Percentiles rank a stretch among this genome's conserved stretches.
Conservation (phyloP, 35 echinoderm and acorn worm genomes). For the Holothuria glaberrima region DNA sequence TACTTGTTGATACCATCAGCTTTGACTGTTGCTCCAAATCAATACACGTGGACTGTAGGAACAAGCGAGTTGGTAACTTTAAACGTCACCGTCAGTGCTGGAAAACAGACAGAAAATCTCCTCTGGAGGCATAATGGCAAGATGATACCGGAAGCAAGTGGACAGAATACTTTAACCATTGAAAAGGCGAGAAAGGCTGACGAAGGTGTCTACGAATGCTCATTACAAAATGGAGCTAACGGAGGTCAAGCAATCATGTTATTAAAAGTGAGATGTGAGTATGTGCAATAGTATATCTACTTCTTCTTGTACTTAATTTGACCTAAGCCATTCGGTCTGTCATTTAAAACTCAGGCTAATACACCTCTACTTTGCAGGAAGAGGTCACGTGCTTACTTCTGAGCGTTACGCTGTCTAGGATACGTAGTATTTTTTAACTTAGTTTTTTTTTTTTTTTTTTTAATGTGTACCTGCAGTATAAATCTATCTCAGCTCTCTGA, state of each 20-base stretch:
- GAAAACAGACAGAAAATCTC: background rate
- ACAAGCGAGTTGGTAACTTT: background rate
- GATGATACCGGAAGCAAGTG: background rate
- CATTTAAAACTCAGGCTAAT: too few relatives aligned
- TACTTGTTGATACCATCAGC: too few relatives aligned
- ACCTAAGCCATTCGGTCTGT: too few relatives aligned
- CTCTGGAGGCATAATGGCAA: constrained; percentile 9
- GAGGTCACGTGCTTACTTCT: too few relatives aligned
- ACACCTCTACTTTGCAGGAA: too few relatives aligned
- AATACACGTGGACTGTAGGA: constrained; percentile 17
- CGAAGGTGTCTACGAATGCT: constrained; percentile 38
- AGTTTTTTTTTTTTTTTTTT: too few relatives aligned
- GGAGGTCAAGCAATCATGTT: background rate
- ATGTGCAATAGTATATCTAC: too few relatives aligned
- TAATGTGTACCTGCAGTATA: too few relatives aligned
- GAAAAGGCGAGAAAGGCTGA: constrained; percentile 3
- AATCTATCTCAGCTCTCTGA: too few relatives aligned
- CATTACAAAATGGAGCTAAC: background rate
- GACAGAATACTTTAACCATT: background rate
- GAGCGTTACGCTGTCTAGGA: too few relatives aligned
- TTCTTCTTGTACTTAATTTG: too few relatives aligned
- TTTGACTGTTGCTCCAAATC: background rate
- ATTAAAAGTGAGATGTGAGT: constrained; percentile 3
- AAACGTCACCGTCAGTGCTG: background rate
- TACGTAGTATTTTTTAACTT: too few relatives aligned